A percentile compares a stretch with the other conserved stretches of the same genome.
Conservation (phyloP, 2,797 vertebrate genomes). For the Tinamus major region DNA sequence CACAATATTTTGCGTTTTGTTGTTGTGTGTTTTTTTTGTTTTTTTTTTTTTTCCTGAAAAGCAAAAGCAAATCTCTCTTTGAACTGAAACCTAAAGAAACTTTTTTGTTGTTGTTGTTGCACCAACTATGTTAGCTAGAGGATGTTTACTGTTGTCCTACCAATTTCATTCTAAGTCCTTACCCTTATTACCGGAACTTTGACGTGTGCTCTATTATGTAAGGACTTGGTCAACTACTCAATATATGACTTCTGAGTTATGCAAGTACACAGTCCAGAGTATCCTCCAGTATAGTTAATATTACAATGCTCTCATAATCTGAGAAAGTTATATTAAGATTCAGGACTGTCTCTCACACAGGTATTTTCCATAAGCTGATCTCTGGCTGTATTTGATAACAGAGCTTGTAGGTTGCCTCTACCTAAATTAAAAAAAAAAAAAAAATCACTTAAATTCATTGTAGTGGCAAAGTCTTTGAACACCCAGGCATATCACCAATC, state of each 20-base stretch:
- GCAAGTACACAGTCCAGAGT: not conserved
- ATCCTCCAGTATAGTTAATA: not conserved
- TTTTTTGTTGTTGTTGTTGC: not conserved
- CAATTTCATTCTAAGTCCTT: not conserved
- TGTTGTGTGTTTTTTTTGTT: not conserved
- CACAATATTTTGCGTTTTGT: not conserved
- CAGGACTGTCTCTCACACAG: not conserved
- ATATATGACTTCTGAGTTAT: not conserved
- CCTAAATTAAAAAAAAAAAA: too few relatives aligned
- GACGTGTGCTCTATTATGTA: not conserved
- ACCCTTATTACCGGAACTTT: not conserved
- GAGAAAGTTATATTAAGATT: not conserved
- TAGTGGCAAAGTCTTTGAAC: not conserved
- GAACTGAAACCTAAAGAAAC: not conserved
- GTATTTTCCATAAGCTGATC: not conserved
- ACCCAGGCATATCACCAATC: not conserved
- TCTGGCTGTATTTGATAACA: not conserved
- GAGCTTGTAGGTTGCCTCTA: not conserved
- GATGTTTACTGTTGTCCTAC: not conserved
- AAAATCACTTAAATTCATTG: not conserved
- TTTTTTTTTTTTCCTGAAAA: not conserved
- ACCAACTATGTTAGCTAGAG: not conserved
- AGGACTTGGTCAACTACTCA: not conserved
- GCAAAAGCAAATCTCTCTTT: not conserved
- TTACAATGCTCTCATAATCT: not conserved